Percentiles rank a stretch among this genome's conserved stretches.
phyloP scores from a whole-genome alignment of 2,113 vertebrate genomes.

The Eolophus roseicapilla region DNA sequence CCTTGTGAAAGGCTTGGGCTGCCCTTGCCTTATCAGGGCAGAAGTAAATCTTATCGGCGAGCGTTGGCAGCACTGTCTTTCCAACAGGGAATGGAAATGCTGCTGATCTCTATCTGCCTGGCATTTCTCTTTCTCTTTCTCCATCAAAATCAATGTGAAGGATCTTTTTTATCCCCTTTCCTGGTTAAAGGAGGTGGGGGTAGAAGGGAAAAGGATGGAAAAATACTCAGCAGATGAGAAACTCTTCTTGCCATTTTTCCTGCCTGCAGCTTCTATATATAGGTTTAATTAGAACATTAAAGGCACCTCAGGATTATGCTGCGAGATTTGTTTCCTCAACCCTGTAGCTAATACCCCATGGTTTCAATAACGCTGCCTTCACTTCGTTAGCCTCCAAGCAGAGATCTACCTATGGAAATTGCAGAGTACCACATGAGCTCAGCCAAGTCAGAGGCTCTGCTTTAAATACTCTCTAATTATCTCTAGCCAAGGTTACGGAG shows the following conservation, averaged over 20 bases:
- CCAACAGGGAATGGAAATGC: not conserved
- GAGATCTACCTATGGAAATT: not conserved
- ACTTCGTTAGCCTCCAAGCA: not conserved
- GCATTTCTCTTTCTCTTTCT: conserved; percentile 1
- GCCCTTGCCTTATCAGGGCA: not conserved
- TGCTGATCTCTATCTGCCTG: conserved; percentile 2
- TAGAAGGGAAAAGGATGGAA: conserved; percentile 6
- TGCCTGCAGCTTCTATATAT: conserved; percentile 62
- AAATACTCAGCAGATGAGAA: conserved; percentile 53
- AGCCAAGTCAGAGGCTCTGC: not conserved
- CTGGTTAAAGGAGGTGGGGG: not conserved
- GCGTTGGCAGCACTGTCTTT: not conserved
- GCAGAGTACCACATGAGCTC: not conserved
- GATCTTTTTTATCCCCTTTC: not conserved
- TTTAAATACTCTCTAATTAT: conserved; percentile 38
- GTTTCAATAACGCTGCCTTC: not conserved
- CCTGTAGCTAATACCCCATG: conserved; percentile 29
- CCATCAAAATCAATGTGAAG: not conserved
- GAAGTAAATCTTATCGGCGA: not conserved
- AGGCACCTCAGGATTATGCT: conserved; percentile 53
- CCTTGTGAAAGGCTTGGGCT: not conserved
- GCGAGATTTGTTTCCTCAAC: conserved; percentile 59
- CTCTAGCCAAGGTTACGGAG: not conserved
- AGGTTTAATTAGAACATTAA: conserved; percentile 67
- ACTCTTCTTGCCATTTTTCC: conserved; percentile 15